Base-by-base conservation (phyloP, 2,888 invertebrate genomes). In the Heptascelio sp. region DNA sequence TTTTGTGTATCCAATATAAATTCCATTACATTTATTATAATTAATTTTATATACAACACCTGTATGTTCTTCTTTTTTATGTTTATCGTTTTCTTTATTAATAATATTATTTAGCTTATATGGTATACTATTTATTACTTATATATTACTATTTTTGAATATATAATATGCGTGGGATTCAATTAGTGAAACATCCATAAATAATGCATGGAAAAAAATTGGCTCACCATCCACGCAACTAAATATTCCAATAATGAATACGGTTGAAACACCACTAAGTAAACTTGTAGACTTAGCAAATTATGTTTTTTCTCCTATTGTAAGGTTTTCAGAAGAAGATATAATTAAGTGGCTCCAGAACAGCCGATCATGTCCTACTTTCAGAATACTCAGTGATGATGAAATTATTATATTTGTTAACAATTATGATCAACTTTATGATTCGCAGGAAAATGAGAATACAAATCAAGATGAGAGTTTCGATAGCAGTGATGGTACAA, bases 151-250 rank as follows among this genome's bases (percentile, higher is more conserved):
- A n/a, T n/a, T n/a, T n/a, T n/a, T n/a, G n/a, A n/a, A n/a, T n/a
- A n/a, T n/a, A n/a, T n/a, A n/a, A n/a, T n/a, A n/a, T n/a, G 60
- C 72, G 9, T 72, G 62, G 73, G 64, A 73, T 73, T 64, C 25
- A 13, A 30, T 73, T 6, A 40, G 21, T 3, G 53, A 73, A 19
- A 55, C 3, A 6, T 13, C 55, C 13, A 40, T 64, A 1, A 23
- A 21, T 25, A 53, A 53, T 64, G 73, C 53, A 19, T 73, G 73
- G 73, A 73, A 53, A 43, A 73, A 73, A 26, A 37, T 73, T 17
- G 51, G 62, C 11, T 13, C 51, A 49, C 60, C 59, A 59, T 15
- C 26, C 2, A 46, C 21, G 34, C 17, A 57, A 23, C n/a, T n/a
- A n/a, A n/a, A n/a, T n/a, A n/a, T n/a, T n/a, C n/a, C n/a, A n/a